phyloP scores from a whole-genome alignment of 2,888 invertebrate species.

The Chesias legatella region DNA sequence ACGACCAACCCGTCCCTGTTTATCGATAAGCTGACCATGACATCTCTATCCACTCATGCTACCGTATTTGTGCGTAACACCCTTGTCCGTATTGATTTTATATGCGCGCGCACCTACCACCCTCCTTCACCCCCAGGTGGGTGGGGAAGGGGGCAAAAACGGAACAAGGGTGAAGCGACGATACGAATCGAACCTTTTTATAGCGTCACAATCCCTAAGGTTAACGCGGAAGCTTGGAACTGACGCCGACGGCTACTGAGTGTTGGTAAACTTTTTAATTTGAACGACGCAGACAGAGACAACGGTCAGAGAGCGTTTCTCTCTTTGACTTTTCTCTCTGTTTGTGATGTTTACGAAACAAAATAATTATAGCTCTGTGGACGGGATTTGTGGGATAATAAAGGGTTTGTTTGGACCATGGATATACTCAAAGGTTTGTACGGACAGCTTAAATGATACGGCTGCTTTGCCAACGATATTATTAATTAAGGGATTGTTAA shows the following conservation, averaged over 20 bases:
- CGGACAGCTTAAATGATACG: constrained; percentile 8
- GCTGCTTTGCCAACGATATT: constrained; percentile 7
- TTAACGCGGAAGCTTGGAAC: constrained; percentile 53
- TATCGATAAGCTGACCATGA: constrained; percentile 62
- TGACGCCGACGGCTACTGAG: constrained; percentile 53
- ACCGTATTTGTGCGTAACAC: constrained; percentile 73
- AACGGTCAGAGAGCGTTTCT: too few species aligned
- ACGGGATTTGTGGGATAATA: constrained; percentile 9
- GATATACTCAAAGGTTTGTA: background rate
- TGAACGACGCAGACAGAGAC: constrained; percentile 13
- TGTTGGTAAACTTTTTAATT: constrained; percentile 40
- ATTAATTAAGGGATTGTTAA: constrained; percentile 6
- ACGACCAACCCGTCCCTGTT: constrained; percentile 27
- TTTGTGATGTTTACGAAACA: constrained; percentile 11
- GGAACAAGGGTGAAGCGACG: constrained; percentile 66
- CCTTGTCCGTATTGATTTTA: constrained; percentile 71
- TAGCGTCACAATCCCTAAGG: constrained; percentile 67
- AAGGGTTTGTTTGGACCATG: constrained; percentile 8
- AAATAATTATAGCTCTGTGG: constrained; percentile 13
- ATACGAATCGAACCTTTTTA: constrained; percentile 76
- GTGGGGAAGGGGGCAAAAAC: constrained; percentile 49
- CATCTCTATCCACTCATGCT: constrained; percentile 56
- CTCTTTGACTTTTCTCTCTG: constrained; percentile 6
- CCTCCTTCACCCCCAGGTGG: constrained; percentile 29
- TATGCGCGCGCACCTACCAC: constrained; percentile 67